Conservation (phyloP, 2,888 invertebrate species). For the Lithophane socia region DNA sequence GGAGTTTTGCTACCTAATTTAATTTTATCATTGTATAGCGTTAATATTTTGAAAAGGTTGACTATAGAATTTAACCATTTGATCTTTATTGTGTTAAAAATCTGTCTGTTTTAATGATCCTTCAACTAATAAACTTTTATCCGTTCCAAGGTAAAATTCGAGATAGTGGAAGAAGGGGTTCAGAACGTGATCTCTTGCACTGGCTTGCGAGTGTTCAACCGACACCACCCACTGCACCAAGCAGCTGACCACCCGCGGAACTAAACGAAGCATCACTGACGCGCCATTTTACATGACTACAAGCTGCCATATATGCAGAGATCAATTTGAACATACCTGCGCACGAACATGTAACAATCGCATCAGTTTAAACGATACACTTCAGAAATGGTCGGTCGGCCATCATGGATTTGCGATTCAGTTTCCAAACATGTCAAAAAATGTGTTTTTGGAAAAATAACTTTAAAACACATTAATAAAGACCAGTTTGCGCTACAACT, state of each 20-base stretch:
- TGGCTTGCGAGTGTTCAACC: constrained; percentile 80
- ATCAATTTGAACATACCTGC: not conserved
- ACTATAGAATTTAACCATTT: no score
- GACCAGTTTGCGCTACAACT: not conserved
- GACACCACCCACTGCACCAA: constrained; percentile 49
- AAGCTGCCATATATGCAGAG: not conserved
- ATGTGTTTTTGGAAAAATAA: not conserved
- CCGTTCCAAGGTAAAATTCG: constrained; percentile 86
- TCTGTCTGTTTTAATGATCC: not conserved
- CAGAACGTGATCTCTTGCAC: constrained; percentile 85
- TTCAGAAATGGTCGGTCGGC: not conserved
- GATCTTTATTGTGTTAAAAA: not conserved
- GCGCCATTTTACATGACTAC: not conserved
- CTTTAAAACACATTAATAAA: not conserved
- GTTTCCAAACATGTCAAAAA: not conserved
- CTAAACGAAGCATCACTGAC: constrained; percentile 8
- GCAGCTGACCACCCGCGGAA: constrained; percentile 4
- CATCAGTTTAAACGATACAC: not conserved
- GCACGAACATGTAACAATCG: not conserved
- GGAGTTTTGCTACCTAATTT: not conserved
- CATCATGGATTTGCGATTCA: not conserved
- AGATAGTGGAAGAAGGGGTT: constrained; percentile 76
- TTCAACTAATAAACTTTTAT: not conserved
- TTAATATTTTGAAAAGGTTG: not conserved
- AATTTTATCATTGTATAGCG: not conserved